Conservation (phyloP, 23 tunicate species). For the Trididemnum nubilum region DNA sequence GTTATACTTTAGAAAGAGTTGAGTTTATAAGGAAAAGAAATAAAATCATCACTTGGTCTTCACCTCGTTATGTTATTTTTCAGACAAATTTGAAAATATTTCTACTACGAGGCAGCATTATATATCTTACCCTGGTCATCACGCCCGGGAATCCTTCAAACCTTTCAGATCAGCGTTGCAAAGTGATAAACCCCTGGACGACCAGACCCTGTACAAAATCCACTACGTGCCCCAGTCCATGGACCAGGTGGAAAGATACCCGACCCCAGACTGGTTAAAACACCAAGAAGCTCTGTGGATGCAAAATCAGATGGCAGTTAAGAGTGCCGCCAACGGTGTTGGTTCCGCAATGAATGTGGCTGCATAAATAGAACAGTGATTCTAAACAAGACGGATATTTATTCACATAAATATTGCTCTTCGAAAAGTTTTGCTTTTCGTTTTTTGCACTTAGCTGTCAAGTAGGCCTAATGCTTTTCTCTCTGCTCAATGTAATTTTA, state of each 20-base stretch:
- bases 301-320: conserved; percentile 9
- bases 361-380: background rate
- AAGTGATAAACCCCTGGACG: conserved; percentile 73
- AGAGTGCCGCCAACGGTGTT: background rate
- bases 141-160: conserved; percentile 66
- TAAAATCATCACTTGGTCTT: too few species aligned
- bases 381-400: too few species aligned
- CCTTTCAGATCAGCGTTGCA: conserved; percentile 54
- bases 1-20: too few species aligned
- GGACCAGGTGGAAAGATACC: conserved; percentile 73
- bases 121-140: conserved; percentile 39
- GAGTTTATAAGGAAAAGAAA: too few species aligned
- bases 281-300: conserved; percentile 64
- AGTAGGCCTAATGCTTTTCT: too few species aligned
- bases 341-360: background rate
- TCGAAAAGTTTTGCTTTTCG: too few species aligned
- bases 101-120: conserved; percentile 78
- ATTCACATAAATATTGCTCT: background rate
- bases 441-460: too few species aligned
- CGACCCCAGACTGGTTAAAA: conserved; percentile 92
- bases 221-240: conserved; percentile 75
- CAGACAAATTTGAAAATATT: conserved; percentile 70
- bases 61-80: too few species aligned
- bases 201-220: conserved; percentile 65
- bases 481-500: too few species aligned